A percentile compares a stretch with the other conserved stretches of the same genome.
These are phyloP conservation scores for Nyctibius grandis DNA, from an alignment of 2,797 vertebrate species.

Conservation along the genomic window DNA sequence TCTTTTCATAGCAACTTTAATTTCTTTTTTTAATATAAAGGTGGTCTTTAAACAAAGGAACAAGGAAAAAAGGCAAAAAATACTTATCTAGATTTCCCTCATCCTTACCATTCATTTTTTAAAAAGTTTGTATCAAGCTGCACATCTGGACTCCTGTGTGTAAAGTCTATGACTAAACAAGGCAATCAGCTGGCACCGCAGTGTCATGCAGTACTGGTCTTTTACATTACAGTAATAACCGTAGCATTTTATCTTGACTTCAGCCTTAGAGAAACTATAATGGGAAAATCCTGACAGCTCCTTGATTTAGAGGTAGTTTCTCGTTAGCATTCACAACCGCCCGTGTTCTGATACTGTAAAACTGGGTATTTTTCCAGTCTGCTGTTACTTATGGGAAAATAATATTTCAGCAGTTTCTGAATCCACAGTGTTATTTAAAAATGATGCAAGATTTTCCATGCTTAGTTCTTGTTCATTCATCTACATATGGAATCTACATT, in stretches of 20 bases:
- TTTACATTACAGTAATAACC: neutral
- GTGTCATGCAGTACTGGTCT: neutral
- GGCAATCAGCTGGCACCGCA: rapidly evolving
- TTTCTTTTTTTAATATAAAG: neutral
- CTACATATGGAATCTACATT: too few relatives aligned
- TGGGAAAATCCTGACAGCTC: neutral
- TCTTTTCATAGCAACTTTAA: neutral
- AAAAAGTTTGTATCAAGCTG: neutral
- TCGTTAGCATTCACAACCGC: neutral
- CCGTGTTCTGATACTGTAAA: neutral
- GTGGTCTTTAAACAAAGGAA: neutral
- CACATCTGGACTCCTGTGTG: neutral
- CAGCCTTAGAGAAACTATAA: neutral
- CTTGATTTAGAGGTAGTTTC: neutral
- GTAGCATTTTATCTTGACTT: neutral
- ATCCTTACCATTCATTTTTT: neutral
- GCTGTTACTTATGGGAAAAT: neutral
- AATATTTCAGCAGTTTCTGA: neutral
- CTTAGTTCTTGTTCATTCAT: neutral
- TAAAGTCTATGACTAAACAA: neutral
- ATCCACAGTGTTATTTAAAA: neutral
- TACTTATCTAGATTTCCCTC: neutral
- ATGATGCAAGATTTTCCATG: neutral
- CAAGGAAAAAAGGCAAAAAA: neutral
- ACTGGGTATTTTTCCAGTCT: neutral